Percentiles rank a stretch among this genome's conserved stretches.
phyloP scores from a whole-genome alignment of 2,113 vertebrate species.

The Loxodonta africana region DNA sequence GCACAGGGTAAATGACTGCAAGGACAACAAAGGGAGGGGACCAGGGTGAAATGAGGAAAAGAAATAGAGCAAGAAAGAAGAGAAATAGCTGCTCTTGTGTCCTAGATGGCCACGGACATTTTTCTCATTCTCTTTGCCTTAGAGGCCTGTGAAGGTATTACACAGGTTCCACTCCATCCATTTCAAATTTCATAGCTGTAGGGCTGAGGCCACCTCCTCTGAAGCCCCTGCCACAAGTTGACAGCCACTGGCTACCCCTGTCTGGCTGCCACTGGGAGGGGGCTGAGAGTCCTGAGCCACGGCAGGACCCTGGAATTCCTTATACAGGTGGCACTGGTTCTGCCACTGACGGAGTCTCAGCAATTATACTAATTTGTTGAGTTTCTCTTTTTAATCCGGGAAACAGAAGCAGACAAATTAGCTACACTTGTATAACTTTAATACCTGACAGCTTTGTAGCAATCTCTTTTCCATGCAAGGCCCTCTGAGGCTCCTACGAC shows the following conservation, averaged over 20 bases:
- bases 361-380: slow-evolving; percentile 77
- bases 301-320: not conserved
- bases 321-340: slow-evolving; percentile 47
- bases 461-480: not conserved
- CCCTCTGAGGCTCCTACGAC: not conserved
- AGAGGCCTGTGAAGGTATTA: not conserved
- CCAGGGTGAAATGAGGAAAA: not conserved
- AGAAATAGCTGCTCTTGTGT: not conserved
- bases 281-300: rapidly evolving
- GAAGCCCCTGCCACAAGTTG: rapidly evolving
- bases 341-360: slow-evolving; percentile 43
- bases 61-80: not conserved
- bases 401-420: slow-evolving; percentile 77
- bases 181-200: not conserved
- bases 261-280: not conserved
- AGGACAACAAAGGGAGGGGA: not conserved
- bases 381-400: slow-evolving; percentile 76
- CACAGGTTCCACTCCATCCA: not conserved
- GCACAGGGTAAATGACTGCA: not conserved
- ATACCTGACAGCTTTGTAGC: slow-evolving; percentile 51
- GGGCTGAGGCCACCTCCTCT: not conserved
- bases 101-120: not conserved
- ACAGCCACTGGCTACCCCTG: not conserved
- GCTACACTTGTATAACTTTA: slow-evolving; percentile 41
- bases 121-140: not conserved